Evolutionary conservation across 2,888 invertebrate species (phyloP), one percentile per base, ranked within the genome.

Genomic region (Drosophila infuscata): DNA sequence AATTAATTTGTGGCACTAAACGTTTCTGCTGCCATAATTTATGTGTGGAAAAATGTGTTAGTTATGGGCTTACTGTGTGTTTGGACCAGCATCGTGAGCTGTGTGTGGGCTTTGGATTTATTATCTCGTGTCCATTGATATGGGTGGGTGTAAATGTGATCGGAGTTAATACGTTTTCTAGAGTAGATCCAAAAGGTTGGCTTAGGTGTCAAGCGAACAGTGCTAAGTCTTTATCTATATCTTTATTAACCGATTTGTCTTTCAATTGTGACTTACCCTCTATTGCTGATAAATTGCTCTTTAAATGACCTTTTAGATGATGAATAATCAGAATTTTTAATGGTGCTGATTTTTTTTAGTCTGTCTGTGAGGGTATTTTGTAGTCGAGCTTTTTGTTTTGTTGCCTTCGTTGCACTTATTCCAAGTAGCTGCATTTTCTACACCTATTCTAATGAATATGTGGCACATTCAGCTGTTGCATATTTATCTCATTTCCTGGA

Each of bases 1-100:
- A 76, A 91, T 92, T 92, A 91, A 91, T 91, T 90, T 84, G 81
- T 75, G 85, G 79, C 79, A 83, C 88, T 84, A 90, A 91, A 87
- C 83, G 84, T 74, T 86, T 79, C 69, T 41, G 32, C 62, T 58
- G 75, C 71, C n/a, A 59, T 63, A 66, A 80, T 79, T 79, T 72
- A 82, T 79, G 81, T 64, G 66, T 79, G 70, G 69, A 66, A 77
- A 77, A 71, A 76, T 71, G 61, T 83, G 68, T 67, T 67, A 67
- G 74, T 65, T 70, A 67, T 67, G 74, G 49, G 56, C 46, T 60
- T 49, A 62, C 63, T 53, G 70, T 48, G 70, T 48, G 74, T 61
- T 43, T 67, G 52, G 67, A 76, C 88, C 82, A 77, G 78, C 88
- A 72, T 83, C 63, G 53, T 43, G 30, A n/a, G 54, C 25, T 2